Evolutionary conservation across 2,888 invertebrate genomes (phyloP), one percentile per base, ranked within the genome.

Genomic region (Caprella mutica): DNA sequence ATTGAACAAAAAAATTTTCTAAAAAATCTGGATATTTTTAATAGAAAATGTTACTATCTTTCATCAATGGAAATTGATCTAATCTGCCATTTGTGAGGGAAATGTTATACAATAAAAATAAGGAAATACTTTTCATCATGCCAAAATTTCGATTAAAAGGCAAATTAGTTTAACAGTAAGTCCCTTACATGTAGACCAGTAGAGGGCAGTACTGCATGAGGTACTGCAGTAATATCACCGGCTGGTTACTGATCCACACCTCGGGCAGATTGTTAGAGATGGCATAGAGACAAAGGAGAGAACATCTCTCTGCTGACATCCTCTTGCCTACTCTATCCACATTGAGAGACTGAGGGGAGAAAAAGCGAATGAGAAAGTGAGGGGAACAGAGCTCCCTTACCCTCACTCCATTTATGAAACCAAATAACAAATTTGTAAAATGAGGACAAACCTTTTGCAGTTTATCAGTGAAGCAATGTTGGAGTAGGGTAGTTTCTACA

Each of bases 161-260:
- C n/a, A n/a, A n/a, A n/a, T n/a, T n/a, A n/a, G n/a, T n/a, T n/a
- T n/a, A n/a, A n/a, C n/a, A n/a, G n/a, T n/a, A n/a, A n/a, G n/a
- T n/a, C n/a, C n/a, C 56, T 50, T 53, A 61, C 61, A 17, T 29
- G 35, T 42, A 52, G 23, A 30, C 44, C 1, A 58, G 29, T 12
- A 14, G 4, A 14, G 58, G 58, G 9, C 40, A 17, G 40, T 81
- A 83, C 12, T 78, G 76, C n/a, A 73, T 70, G 2, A 79, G 61
- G 69, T 85, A 85, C 2, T 77, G 69, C 33, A 81, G 64, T 0
- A 77, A 69, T 42, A 84, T 75, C 1, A 81, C 70, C 0, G 85
- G 85, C 61, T 82, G 81, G 3, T 77, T 66, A 1, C 78, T 78
- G 66, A 85, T 82, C 87, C 87, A 88, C 0, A 80, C 78, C 72